A percentile compares a stretch with the other conserved stretches of the same genome.
Conservation (phyloP, 2,113 vertebrate genomes). For the Riparia riparia region DNA sequence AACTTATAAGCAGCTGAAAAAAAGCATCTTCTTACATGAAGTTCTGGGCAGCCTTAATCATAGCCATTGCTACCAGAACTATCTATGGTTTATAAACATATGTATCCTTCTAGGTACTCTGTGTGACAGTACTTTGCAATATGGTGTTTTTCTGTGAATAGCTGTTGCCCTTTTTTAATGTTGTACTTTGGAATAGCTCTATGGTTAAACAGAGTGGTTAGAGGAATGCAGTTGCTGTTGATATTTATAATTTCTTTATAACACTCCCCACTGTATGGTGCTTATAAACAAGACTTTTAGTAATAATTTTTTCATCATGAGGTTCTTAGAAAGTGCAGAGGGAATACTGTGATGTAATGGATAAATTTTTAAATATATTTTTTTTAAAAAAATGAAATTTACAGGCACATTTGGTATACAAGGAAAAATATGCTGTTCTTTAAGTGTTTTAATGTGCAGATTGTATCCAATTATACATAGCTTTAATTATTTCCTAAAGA, state of each 20-base stretch:
- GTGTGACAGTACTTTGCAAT: not conserved
- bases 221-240: not conserved
- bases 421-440: not conserved
- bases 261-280: not conserved
- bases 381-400: not conserved
- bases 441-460: not conserved
- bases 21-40: not conserved
- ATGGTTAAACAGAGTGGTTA: not conserved
- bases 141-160: not conserved
- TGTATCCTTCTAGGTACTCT: not conserved
- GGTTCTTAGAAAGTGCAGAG: not conserved
- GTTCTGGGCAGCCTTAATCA: not conserved
- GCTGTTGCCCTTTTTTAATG: not conserved
- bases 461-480: not conserved
- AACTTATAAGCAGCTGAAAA: not conserved
- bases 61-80: not conserved
- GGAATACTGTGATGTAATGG: not conserved
- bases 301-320: not conserved
- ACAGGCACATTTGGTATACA: not conserved
- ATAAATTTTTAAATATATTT: not conserved
- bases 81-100: not conserved
- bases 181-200: not conserved
- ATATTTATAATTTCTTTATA: not conserved
- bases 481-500: slow-evolving; percentile 5
- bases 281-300: not conserved